Evolutionary conservation across 2,888 invertebrate species (phyloP), one percentile per base, ranked within the genome.

Genomic region (Apotomis capreana): DNA sequence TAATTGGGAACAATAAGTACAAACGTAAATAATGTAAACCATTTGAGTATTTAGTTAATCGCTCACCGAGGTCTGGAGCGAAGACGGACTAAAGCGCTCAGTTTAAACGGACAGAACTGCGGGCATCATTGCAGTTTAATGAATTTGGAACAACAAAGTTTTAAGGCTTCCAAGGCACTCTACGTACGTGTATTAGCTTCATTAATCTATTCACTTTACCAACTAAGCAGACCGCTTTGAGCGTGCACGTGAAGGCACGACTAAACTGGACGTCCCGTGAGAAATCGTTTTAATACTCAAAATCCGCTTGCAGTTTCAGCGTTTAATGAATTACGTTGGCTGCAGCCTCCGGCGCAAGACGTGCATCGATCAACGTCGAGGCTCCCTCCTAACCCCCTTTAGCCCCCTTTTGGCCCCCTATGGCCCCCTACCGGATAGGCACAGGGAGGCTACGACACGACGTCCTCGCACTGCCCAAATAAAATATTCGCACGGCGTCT

Each of bases 311-410:
- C 90, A 92, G 92, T 90, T 91, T 91, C 91, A 92, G 86, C 91
- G 90, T 92, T 92, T 93, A 93, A 93, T 93, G 92, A 93, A 93
- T 93, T 92, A 93, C 92, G 91, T 91, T 89, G 92, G 91, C 88
- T 91, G 92, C 94, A 92, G 92, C 91, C 93, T 91, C 94, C 91
- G 93, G 94, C 93, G 94, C 94, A 94, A 94, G 94, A 94, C 94
- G 94, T 94, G 94, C 94, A 94, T 94, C 94, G 94, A 94, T 94
- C 94, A 94, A 94, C 93, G 94, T 94, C 94, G 91, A 89, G 88
- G 89, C 79, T 80, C 78, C 76, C 77, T 79, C 80, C 77, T 78
- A 74, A 71, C 74, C 80, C 81, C 80, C 74, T 78, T 64, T 77
- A 75, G 72, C 74, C 80, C 79, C 79, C 83, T 77, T 71, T 69